phyloP scores from a whole-genome alignment of 2,797 vertebrate genomes.

The Halcyon leucocephala region DNA sequence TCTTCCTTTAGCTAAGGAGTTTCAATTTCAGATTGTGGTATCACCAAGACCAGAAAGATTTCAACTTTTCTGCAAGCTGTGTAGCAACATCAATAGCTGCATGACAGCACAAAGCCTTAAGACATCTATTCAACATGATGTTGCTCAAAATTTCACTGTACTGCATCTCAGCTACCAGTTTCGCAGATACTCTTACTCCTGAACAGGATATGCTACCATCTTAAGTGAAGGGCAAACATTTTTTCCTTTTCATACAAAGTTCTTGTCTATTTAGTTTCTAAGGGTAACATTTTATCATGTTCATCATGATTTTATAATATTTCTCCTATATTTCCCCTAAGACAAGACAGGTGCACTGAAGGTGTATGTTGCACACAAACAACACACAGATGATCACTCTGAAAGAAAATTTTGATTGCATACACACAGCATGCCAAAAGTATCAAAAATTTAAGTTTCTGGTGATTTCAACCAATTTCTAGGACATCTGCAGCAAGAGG shows the following conservation, averaged over 20 bases:
- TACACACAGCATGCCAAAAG: neutral
- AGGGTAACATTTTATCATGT: neutral
- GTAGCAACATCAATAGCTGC: neutral
- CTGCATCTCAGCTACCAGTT: neutral
- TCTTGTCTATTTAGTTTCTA: neutral
- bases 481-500: neutral
- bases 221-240: neutral
- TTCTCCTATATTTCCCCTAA: neutral
- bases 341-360: neutral
- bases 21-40: neutral
- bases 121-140: neutral
- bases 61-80: neutral
- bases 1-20: neutral
- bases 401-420: neutral
- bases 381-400: neutral
- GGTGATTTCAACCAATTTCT: neutral
- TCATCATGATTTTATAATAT: neutral
- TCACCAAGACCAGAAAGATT: neutral
- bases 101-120: neutral
- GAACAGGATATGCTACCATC: neutral
- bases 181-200: neutral
- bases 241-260: neutral
- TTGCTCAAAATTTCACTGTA: neutral
- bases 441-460: neutral
- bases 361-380: neutral